These are phyloP conservation scores for Drosophila limbata DNA, from an alignment of 2,888 invertebrate genomes.

Conservation along the genomic window DNA sequence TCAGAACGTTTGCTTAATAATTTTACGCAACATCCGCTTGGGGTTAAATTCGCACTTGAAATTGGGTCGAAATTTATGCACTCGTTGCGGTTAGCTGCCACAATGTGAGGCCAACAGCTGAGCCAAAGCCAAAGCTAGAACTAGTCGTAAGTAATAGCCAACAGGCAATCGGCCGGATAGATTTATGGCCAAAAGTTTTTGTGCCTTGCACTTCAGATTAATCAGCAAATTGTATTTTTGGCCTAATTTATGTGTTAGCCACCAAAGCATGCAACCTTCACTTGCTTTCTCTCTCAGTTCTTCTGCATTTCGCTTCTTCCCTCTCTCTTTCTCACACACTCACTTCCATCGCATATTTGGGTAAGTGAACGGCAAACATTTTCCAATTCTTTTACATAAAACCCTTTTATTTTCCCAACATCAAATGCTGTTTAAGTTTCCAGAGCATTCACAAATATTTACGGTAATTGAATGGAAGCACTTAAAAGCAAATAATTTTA, in stretches of 20 bases:
- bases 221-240: slow-evolving; percentile 82
- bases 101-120: slow-evolving; percentile 54
- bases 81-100: slow-evolving; percentile 63
- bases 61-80: slow-evolving; percentile 79
- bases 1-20: slow-evolving; percentile 53
- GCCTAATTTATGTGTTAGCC: slow-evolving; percentile 72
- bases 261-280: slow-evolving; percentile 9
- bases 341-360: slow-evolving; percentile 3
- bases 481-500: slow-evolving; percentile 15
- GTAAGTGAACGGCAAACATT: slow-evolving; percentile 9
- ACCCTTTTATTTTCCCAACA: background rate
- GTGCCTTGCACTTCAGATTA: slow-evolving; percentile 73
- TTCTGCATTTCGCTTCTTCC: background rate
- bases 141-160: slow-evolving; percentile 10
- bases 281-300: background rate
- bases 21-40: slow-evolving; percentile 74
- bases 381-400: background rate
- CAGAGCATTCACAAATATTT: slow-evolving; percentile 25
- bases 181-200: slow-evolving; percentile 77
- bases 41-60: slow-evolving; percentile 70
- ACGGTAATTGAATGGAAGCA: background rate
- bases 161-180: slow-evolving; percentile 51
- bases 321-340: background rate
- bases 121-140: slow-evolving; percentile 19
- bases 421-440: slow-evolving; percentile 17